Evolutionary conservation across 2,888 invertebrate species (phyloP), one percentile per base, ranked within the genome.

Genomic region (Trachelus troglodyta): DNA sequence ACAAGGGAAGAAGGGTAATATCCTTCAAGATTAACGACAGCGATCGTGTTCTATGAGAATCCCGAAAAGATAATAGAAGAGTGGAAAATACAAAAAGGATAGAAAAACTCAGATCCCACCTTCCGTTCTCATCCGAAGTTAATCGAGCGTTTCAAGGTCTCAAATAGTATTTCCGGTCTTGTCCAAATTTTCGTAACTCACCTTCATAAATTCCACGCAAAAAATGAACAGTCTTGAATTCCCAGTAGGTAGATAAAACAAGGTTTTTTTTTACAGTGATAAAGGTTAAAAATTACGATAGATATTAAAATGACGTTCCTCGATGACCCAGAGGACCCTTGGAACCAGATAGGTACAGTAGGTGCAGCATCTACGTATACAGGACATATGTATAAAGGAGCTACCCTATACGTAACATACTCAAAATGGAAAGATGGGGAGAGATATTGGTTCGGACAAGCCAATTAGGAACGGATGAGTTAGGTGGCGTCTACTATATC

Each of bases 381-480:
- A 9, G 9, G 1, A 23, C 23, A 56, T 56, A 56, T 9, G 56
- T 56, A 56, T 56, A 23, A 56, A 56, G 23, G 9, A 23, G 23
- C 56, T 23, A 34, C 40, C 75, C 37, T 37, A 12, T 76, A n/a
- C 31, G 31, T 40, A 79, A 56, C 37, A 75, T 74, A 40, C 34
- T 76, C 68, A 15, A 74, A 40, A 74, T 12, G 78, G n/a, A 35
- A 83, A 71, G 75, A 77, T 79, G 77, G 79, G 73, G 56, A 74
- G 77, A 76, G 76, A 80, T 81, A 84, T 81, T 81, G 81, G 79
- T 79, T 82, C 74, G 77, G 78, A 83, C 81, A 79, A 80, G 79
- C 81, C 83, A 85, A 85, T 84, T 85, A 85, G 80, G 77, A 71
- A 77, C 76, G 80, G 79, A 85, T 85, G 80, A 81, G 81, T 82